Conservation (phyloP, 1,140 invertebrate genomes). For the Musca domestica region DNA sequence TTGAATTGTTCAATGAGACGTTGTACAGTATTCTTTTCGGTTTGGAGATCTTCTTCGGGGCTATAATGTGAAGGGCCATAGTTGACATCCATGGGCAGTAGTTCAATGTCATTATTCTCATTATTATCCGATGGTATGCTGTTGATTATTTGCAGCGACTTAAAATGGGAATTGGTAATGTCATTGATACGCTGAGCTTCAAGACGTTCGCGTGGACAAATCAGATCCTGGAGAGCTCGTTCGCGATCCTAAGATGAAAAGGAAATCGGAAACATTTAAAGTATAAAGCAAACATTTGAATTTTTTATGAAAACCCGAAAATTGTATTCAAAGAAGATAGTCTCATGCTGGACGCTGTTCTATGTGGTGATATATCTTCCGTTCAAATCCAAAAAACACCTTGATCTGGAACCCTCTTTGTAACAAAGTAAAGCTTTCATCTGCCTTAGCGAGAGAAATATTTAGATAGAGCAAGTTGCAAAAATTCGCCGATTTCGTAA, state of each 20-base stretch:
- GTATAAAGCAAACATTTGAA: neutral
- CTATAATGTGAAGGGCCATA: conserved; percentile 11
- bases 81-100: conserved; percentile 34
- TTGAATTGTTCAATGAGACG: conserved; percentile 36
- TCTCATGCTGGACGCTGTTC: too few species aligned
- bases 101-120: conserved; percentile 50
- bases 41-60: conserved; percentile 19
- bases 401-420: too few species aligned
- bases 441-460: too few species aligned
- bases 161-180: conserved; percentile 51
- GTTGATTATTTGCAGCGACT: conserved; percentile 51
- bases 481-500: too few species aligned
- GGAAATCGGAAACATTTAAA: neutral
- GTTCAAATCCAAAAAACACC: too few species aligned
- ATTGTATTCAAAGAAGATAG: too few species aligned
- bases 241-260: conserved; percentile 44
- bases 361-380: too few species aligned
- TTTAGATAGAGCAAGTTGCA: too few species aligned
- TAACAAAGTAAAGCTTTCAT: too few species aligned
- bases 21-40: conserved; percentile 31
- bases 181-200: conserved; percentile 49
- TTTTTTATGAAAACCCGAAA: too few species aligned
- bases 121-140: conserved; percentile 50
- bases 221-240: conserved; percentile 40
- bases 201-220: conserved; percentile 48